These are phyloP conservation scores for Meles meles DNA, from an alignment of 2,113 vertebrate species.

Conservation along the genomic window DNA sequence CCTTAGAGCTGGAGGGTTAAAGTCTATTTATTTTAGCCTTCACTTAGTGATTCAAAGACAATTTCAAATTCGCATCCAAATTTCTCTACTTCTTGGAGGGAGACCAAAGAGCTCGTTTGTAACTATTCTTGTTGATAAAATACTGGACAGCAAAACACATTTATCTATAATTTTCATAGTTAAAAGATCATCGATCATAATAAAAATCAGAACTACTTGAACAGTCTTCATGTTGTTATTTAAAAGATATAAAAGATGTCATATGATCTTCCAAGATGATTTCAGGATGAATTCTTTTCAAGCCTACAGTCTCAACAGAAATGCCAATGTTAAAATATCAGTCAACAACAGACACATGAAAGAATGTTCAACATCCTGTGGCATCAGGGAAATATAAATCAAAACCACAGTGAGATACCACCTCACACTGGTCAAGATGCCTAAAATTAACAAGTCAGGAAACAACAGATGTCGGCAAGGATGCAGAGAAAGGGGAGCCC, in stretches of 20 bases:
- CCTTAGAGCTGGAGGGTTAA: not conserved
- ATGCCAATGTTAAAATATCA: conserved; percentile 9
- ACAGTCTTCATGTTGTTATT: not conserved
- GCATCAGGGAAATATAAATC: too few species aligned
- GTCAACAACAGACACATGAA: too few species aligned
- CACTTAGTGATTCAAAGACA: not conserved
- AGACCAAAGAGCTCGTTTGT: conserved; percentile 1
- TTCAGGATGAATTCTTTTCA: conserved; percentile 16
- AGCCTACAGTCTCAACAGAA: not conserved
- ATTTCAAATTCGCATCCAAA: not conserved
- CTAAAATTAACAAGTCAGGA: too few species aligned
- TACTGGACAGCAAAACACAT: not conserved
- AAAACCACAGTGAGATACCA: too few species aligned
- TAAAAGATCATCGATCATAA: not conserved
- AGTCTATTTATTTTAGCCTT: not conserved
- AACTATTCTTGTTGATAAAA: not conserved
- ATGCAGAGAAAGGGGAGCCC: too few species aligned
- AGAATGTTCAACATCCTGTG: too few species aligned
- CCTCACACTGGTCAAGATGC: too few species aligned
- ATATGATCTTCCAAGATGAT: not conserved
- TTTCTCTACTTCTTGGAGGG: not conserved
- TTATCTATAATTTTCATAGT: not conserved
- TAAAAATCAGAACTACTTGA: not conserved
- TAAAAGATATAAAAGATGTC: not conserved
- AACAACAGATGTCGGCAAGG: too few species aligned